A percentile compares a stretch with the other conserved stretches of the same genome.
phyloP scores from a whole-genome alignment of 2,113 vertebrate genomes.

The Onychostruthus taczanowskii region DNA sequence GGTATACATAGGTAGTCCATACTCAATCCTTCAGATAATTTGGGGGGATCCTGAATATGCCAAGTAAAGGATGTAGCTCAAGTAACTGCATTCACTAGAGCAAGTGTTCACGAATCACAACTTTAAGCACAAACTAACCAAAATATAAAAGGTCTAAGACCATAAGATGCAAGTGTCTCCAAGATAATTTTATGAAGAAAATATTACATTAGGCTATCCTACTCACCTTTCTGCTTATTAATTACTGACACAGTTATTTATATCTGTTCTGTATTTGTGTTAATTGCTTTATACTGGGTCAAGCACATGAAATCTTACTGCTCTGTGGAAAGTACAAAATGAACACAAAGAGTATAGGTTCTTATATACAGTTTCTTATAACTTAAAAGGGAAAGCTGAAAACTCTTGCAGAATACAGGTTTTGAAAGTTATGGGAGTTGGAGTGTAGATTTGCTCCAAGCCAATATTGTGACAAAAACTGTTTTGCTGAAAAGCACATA shows the following conservation, averaged over 20 bases:
- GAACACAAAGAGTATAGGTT: background rate
- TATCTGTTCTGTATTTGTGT: background rate
- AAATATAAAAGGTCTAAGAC: background rate
- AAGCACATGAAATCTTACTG: background rate
- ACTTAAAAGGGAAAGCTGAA: background rate
- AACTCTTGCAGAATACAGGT: background rate
- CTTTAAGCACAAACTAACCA: background rate
- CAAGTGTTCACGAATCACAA: background rate
- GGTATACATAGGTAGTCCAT: background rate
- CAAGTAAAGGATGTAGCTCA: background rate
- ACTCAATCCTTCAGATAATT: background rate
- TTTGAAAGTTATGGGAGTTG: background rate
- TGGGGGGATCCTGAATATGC: background rate
- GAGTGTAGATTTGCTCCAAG: background rate
- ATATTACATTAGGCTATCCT: background rate
- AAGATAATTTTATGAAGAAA: background rate
- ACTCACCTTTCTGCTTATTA: background rate
- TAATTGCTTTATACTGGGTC: background rate
- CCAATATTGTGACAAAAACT: background rate
- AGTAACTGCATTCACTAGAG: background rate
- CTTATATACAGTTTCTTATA: background rate
- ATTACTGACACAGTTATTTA: background rate
- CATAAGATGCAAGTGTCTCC: background rate
- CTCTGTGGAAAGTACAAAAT: background rate
- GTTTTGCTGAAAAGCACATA: background rate